phyloP scores from a whole-genome alignment of 2,797 vertebrate species.

The Scyliorhinus canicula region DNA sequence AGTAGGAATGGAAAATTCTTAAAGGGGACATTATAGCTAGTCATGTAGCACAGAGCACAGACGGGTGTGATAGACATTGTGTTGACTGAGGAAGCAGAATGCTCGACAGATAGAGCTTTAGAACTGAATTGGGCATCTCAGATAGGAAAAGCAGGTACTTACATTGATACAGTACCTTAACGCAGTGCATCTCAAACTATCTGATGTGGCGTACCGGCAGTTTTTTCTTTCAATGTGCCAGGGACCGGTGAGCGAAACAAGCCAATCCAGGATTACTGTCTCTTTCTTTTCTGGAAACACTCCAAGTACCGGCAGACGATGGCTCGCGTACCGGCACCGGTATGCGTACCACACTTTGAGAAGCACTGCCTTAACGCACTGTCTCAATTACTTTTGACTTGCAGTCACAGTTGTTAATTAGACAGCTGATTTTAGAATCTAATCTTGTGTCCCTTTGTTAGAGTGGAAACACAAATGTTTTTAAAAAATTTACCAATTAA shows the following conservation, averaged over 20 bases:
- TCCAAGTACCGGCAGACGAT: too few relatives aligned
- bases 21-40: not conserved
- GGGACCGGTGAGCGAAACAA: too few relatives aligned
- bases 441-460: not conserved
- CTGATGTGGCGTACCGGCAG: too few relatives aligned
- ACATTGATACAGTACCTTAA: not conserved
- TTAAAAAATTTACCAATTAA: too few relatives aligned
- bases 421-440: not conserved
- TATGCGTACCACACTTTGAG: too few relatives aligned
- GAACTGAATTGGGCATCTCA: not conserved
- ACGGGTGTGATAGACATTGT: not conserved
- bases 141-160: not conserved
- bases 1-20: conserved; percentile 3
- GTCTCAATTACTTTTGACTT: not conserved
- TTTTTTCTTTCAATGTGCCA: too few relatives aligned
- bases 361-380: too few relatives aligned
- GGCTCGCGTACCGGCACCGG: too few relatives aligned
- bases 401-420: not conserved
- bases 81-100: not conserved
- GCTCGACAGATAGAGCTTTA: not conserved
- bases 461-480: too few relatives aligned
- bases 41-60: not conserved
- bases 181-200: too few relatives aligned
- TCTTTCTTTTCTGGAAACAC: too few relatives aligned
- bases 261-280: too few relatives aligned